Percentiles rank a stretch among this genome's conserved stretches.
These are phyloP conservation scores for Hexactinellida sp. DNA, from an alignment of 37 sponge, comb jelly and placozoan species.

Conservation along the genomic window DNA sequence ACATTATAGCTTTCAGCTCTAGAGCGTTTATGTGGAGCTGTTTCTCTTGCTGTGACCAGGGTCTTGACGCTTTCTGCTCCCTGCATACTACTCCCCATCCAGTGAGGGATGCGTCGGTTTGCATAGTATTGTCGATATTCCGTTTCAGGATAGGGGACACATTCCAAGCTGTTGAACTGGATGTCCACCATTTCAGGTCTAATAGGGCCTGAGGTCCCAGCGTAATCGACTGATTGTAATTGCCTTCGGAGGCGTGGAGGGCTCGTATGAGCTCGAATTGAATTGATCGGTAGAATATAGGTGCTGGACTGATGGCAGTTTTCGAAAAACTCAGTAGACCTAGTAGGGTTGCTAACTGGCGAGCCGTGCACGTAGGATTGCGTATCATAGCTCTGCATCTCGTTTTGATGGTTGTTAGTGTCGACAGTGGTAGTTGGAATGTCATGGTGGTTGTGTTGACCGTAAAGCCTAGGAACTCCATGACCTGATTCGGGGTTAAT, in stretches of 20 bases:
- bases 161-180: background rate
- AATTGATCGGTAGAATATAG: slow-evolving; percentile 19
- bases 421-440: no score
- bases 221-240: background rate
- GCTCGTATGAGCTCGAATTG: background rate
- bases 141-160: slow-evolving; percentile 12
- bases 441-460: slow-evolving; percentile 22
- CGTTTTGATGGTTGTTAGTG: no score
- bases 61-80: no score
- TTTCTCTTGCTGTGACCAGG: no score
- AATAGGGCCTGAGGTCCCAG: no score
- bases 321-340: slow-evolving; percentile 16
- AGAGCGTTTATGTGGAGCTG: slow-evolving; percentile 41
- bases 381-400: no score
- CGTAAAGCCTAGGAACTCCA: slow-evolving; percentile 40
- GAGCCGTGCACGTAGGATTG: background rate
- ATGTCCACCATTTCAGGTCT: slow-evolving; percentile 24
- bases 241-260: background rate
- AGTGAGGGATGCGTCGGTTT: slow-evolving; percentile 29
- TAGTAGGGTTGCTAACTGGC: slow-evolving; percentile 6
- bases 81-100: no score
- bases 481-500: background rate
- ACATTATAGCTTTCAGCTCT: slow-evolving; percentile 28
- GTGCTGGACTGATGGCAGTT: slow-evolving; percentile 7
- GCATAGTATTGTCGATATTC: background rate